Evolutionary conservation across 2,797 vertebrate species (phyloP), one percentile per base, ranked within the genome.

Genomic region (Neomorphus geoffroyi): DNA sequence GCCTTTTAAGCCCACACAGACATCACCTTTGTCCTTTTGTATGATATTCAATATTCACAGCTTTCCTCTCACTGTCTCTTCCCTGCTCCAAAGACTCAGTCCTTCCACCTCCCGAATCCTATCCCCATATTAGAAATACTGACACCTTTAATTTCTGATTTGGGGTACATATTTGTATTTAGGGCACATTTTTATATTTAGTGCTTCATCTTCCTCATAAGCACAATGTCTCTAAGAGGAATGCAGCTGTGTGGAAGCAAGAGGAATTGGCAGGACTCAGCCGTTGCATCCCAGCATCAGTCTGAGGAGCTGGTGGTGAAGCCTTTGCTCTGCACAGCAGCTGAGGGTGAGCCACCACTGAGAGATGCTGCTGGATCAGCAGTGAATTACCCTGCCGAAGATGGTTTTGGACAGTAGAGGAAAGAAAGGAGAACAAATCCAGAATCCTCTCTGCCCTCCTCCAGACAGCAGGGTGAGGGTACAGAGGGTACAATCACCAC

Each of bases 291-390:
- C 0, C 43, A 80, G 18, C 41, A n/a, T 70, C 22, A 14, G 32
- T 16, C 46, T 4, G 10, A 33, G 23, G 7, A 37, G 13, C 8
- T 32, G 58, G 3, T 27, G n/a, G 35, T 27, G 13, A 92, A 89
- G 41, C 15, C 28, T 15, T 41, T 15, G 7, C 23, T n/a, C 37
- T 33, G 22, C 33, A 46, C 11, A 67, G 32, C 48, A 67, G 15
- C 30, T 9, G 22, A 2, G 4, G 7, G 5, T 18, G 18, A 73
- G 24, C 1, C 1, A 32, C 57, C 64, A 51, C 10, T 1, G 0
- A 57, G 65, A 73, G 11, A 37, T 35, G 16, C 11, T 58, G 14
- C 58, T 80, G 50, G 19, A 33, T 1, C 3, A 84, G 28, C 28
- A 90, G 43, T 28, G 54, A 17, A 24, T 9, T 6, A 11, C 17